Conservation (phyloP, 2,888 invertebrate species). For the Spisula subtruncata region DNA sequence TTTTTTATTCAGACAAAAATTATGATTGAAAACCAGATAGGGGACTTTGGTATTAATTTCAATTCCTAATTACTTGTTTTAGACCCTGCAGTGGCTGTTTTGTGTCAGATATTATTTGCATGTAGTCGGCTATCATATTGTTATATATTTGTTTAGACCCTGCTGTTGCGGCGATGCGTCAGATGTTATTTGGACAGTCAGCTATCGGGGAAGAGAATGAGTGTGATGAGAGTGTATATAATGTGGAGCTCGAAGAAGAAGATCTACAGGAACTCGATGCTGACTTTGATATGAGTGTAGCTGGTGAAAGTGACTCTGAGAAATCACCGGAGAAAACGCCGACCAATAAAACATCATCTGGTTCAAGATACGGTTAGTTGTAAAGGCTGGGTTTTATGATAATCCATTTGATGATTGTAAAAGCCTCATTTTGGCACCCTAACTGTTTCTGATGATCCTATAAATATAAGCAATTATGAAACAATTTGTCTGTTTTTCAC, state of each 20-base stretch:
- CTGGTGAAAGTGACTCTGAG: constrained; percentile 60
- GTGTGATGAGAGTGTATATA: constrained; percentile 63
- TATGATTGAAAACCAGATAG: too few species aligned
- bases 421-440: too few species aligned
- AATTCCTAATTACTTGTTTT: too few species aligned
- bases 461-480: too few species aligned
- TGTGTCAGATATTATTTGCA: too few species aligned
- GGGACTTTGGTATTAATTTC: too few species aligned
- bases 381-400: background rate
- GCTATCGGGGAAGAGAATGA: constrained; percentile 68
- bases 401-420: too few species aligned
- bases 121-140: too few species aligned
- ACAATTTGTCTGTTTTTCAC: too few species aligned
- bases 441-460: too few species aligned
- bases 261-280: constrained; percentile 81
- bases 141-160: constrained; percentile 50
- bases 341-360: constrained; percentile 35
- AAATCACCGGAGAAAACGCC: constrained; percentile 56
- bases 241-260: constrained; percentile 79
- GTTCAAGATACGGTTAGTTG: background rate
- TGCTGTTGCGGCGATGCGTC: constrained; percentile 60
- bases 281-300: constrained; percentile 78
- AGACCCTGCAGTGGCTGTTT: too few species aligned
- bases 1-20: too few species aligned
- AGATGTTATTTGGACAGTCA: constrained; percentile 63